Percentiles rank a stretch among this genome's conserved stretches.
Evolutionary conservation across 2,113 vertebrate genomes (phyloP).

Genomic region (Nesoenas mayeri): DNA sequence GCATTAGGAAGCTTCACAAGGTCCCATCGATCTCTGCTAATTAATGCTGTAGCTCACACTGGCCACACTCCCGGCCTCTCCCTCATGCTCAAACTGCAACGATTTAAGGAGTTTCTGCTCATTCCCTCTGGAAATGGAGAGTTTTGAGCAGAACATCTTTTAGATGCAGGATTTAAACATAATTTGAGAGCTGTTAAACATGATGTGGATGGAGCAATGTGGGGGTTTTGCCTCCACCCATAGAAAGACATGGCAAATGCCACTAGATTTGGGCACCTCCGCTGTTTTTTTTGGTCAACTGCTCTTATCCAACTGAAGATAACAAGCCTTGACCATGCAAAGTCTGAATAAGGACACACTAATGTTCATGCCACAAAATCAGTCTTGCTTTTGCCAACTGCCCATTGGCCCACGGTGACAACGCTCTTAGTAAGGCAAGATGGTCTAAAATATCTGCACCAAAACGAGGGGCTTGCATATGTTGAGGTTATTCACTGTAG

Average conservation of each 20-base stretch:
- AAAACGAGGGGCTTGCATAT: background rate
- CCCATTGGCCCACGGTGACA: background rate
- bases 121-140: background rate
- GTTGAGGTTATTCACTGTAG: background rate
- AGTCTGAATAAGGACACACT: too few species aligned
- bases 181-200: background rate
- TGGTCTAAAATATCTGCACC: background rate
- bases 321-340: background rate
- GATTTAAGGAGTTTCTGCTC: background rate
- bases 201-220: accelerated
- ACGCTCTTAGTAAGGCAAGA: background rate
- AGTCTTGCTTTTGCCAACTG: background rate
- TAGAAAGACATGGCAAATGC: background rate
- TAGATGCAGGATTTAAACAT: background rate
- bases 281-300: background rate
- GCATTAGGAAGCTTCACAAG: background rate
- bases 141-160: background rate
- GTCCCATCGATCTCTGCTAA: background rate
- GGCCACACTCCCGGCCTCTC: background rate
- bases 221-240: background rate
- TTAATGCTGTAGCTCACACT: background rate
- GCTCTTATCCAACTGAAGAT: background rate
- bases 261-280: background rate
- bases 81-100: background rate
- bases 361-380: background rate